Evolutionary conservation across 2,888 invertebrate genomes (phyloP), one percentile per base, ranked within the genome.

Genomic region (Caenorhabditis angaria): DNA sequence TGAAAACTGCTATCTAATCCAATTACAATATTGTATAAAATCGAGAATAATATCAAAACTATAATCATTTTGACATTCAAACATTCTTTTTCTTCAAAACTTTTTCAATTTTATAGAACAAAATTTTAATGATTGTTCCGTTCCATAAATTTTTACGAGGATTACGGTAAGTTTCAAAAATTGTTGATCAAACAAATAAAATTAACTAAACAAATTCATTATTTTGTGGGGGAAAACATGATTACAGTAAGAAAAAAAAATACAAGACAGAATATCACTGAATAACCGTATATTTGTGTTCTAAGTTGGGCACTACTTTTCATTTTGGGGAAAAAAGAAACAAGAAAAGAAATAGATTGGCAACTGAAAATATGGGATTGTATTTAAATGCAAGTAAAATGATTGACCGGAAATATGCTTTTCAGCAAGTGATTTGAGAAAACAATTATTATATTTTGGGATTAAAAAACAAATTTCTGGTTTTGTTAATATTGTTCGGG

Each of bases 181-280:
- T 32, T 10, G 32, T 10, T 32, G 5, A 8, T 32, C 10, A 10
- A 8, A 5, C 32, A 5, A 32, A 32, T 8, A 32, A 5, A 32
- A 32, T 41, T 5, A 41, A 41, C 41, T 41, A 41, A 41, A 41
- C 41, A 41, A 12, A 12, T 41, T 41, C 18, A 41, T 41, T 41
- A 41, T n/a, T n/a, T n/a, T n/a, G 41, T 10, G 18, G 5, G 41
- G 12, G 32, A 41, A 41, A 41, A 41, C 10, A 41, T n/a, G n/a
- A n/a, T n/a, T 41, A 41, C 41, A 41, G 14, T 41, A 5, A 41
- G 41, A 41, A 5, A 41, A 41, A 10, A 41, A 41, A 41, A 41
- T 41, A 41, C 41, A 41, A 41, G 5, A 41, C 5, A 41, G 41
- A 41, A 41, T 41, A 50, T 50, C 50, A 50, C 50, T 50, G 50